Evolutionary conservation across 2,797 vertebrate genomes (phyloP).

Genomic region (Vespertilio murinus): DNA sequence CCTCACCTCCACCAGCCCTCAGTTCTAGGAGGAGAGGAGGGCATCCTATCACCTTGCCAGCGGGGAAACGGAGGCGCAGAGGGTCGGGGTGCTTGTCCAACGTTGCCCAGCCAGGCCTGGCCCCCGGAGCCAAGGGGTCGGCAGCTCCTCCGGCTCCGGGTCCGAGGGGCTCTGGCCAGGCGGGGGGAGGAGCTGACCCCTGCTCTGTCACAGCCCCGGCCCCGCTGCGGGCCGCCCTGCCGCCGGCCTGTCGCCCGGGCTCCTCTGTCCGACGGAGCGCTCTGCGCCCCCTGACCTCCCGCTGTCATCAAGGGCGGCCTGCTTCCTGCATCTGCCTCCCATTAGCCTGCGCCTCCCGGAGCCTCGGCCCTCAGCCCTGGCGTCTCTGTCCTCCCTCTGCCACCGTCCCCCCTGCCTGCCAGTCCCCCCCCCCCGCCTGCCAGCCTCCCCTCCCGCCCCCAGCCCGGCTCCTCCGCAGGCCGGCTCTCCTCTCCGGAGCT

Average conservation of each 20-base stretch:
- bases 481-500: background rate
- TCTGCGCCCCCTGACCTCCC: conserved; percentile 64
- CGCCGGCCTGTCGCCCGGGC: background rate
- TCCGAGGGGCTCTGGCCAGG: background rate
- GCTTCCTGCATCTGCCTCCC: conserved; percentile 74
- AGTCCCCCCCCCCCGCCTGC: background rate
- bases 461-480: background rate
- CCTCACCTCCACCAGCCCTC: background rate
- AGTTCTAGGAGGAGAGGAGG: background rate
- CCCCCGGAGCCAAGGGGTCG: accelerated
- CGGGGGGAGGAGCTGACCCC: background rate
- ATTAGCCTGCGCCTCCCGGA: conserved; percentile 57
- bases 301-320: conserved; percentile 29
- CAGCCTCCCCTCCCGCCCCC: background rate
- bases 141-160: background rate
- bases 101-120: background rate
- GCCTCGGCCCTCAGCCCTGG: background rate
- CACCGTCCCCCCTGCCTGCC: background rate
- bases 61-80: background rate
- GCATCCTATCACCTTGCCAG: background rate
- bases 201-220: background rate
- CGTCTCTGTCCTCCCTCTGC: background rate
- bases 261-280: conserved; percentile 44
- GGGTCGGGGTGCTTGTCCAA: background rate
- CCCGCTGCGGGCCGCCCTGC: background rate